These are phyloP conservation scores for Neoarius graeffei DNA, from an alignment of 2,113 vertebrate genomes.

Conservation along the genomic window DNA sequence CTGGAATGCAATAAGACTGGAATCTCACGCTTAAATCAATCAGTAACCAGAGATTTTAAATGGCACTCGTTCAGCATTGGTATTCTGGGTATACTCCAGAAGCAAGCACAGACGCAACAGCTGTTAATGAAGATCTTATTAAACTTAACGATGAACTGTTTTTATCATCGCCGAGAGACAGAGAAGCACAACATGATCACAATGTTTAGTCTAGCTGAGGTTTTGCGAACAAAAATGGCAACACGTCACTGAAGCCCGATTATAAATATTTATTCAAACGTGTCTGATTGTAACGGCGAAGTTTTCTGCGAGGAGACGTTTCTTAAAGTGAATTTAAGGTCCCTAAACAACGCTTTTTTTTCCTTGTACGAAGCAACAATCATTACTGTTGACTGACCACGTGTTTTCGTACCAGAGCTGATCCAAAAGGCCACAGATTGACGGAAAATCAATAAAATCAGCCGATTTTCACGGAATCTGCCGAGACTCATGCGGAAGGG, in stretches of 20 bases:
- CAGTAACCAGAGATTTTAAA: background rate
- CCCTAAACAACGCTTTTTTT: no score
- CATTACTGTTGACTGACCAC: no score
- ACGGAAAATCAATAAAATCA: no score
- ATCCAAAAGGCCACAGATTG: no score
- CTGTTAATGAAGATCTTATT: background rate
- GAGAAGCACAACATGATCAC: background rate
- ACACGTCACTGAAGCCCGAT: background rate
- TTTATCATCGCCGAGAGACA: background rate
- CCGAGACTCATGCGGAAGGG: no score
- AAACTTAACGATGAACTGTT: background rate
- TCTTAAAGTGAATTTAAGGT: background rate
- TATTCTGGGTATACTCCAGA: background rate
- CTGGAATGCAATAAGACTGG: background rate
- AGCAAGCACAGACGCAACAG: background rate
- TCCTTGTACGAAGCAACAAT: no score
- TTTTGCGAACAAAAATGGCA: background rate
- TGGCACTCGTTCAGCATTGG: background rate
- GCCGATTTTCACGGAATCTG: no score
- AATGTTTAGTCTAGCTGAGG: background rate
- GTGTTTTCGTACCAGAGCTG: no score
- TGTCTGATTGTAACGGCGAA: background rate
- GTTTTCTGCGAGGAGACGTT: background rate
- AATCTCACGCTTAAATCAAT: constrained; percentile 10
- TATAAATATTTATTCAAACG: background rate